Conservation (phyloP, 2,113 vertebrate genomes). For the Vulpes vulpes region DNA sequence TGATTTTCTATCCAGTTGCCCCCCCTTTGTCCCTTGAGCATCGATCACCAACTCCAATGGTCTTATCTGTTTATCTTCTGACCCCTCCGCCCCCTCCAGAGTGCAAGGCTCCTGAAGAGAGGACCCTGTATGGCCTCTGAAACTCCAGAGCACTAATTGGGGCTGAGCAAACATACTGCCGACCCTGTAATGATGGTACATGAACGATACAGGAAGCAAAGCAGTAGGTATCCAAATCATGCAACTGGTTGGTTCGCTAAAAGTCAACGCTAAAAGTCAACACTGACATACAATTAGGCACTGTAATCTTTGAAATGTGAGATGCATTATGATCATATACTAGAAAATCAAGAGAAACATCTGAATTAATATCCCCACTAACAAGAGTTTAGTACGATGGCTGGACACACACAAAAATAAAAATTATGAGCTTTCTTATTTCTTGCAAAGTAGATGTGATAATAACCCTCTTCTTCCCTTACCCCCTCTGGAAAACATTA, state of each 20-base stretch:
- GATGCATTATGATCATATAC: rapidly evolving
- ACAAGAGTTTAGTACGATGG: neutral
- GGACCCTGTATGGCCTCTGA: rapidly evolving
- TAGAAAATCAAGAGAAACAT: neutral
- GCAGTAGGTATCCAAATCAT: rapidly evolving
- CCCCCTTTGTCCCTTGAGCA: rapidly evolving
- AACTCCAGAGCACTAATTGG: neutral
- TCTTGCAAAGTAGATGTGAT: neutral
- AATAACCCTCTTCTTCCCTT: neutral
- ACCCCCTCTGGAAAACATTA: neutral
- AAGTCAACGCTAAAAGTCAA: neutral
- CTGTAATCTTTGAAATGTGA: rapidly evolving
- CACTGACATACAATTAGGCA: rapidly evolving
- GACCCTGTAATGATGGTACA: rapidly evolving
- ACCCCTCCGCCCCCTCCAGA: rapidly evolving
- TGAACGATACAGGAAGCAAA: rapidly evolving
- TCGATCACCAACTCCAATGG: rapidly evolving
- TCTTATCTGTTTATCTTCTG: rapidly evolving
- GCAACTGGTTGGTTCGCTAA: rapidly evolving
- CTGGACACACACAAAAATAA: neutral
- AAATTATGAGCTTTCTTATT: neutral
- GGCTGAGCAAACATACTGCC: neutral
- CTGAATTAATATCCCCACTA: too few species aligned
- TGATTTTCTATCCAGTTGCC: rapidly evolving
- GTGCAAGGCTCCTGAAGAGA: neutral